Evolutionary conservation across 2,797 vertebrate genomes (phyloP).

Genomic region (Tokudaia muenninki): DNA sequence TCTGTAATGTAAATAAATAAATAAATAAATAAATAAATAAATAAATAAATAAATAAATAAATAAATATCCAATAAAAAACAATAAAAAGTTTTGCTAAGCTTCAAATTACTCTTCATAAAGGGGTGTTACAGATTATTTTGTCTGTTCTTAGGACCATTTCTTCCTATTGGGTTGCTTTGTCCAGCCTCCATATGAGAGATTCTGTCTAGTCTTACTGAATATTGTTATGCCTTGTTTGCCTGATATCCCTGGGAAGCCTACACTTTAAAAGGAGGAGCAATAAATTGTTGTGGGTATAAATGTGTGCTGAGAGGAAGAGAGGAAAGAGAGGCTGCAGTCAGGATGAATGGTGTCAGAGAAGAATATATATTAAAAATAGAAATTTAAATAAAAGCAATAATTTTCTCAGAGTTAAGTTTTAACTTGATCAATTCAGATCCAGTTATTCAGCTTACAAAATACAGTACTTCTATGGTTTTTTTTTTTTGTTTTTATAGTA

Average conservation of each 20-base stretch:
- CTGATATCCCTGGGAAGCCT: not conserved
- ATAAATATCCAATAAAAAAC: no score
- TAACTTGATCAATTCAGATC: not conserved
- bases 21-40: no score
- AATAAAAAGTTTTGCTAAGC: not conserved
- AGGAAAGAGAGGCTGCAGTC: not conserved
- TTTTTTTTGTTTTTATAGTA: not conserved
- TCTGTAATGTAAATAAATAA: no score
- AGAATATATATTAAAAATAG: not conserved
- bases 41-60: no score
- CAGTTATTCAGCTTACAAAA: not conserved
- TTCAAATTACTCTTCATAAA: not conserved
- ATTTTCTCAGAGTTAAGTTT: not conserved
- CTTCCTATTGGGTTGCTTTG: not conserved
- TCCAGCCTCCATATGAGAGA: not conserved
- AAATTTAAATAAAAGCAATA: not conserved
- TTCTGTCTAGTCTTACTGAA: not conserved
- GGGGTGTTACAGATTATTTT: not conserved
- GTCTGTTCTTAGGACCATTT: not conserved
- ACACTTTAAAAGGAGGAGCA: not conserved
- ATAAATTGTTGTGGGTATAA: not conserved
- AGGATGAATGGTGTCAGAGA: not conserved
- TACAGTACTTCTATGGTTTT: not conserved
- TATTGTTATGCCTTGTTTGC: not conserved
- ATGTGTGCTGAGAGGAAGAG: not conserved